These are phyloP conservation scores for Sicus ferrugineus DNA, from an alignment of 2,888 invertebrate genomes.

Conservation along the genomic window DNA sequence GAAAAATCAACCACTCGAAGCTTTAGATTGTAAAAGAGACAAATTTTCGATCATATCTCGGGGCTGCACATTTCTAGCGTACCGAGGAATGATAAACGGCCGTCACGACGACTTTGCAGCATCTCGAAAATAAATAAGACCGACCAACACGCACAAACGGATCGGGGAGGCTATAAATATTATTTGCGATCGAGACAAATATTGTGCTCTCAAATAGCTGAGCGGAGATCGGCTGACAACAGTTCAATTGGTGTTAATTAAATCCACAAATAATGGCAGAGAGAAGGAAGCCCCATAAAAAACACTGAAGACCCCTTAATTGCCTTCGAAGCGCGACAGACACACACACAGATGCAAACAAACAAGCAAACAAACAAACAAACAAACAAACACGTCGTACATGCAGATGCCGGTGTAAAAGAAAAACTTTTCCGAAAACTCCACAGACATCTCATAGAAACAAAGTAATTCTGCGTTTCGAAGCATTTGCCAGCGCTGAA, in stretches of 20 bases:
- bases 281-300: conserved; percentile 55
- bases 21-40: too few relatives aligned
- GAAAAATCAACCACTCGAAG: too few relatives aligned
- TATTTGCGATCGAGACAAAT: conserved; percentile 34
- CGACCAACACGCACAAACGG: too few relatives aligned
- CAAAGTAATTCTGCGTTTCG: neutral
- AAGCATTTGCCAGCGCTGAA: neutral
- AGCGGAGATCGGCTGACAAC: conserved; percentile 52
- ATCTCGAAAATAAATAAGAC: too few relatives aligned
- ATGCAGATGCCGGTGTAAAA: neutral
- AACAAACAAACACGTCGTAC: conserved; percentile 8
- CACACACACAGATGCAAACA: conserved; percentile 3
- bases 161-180: conserved; percentile 18
- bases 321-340: neutral
- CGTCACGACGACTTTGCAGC: too few relatives aligned
- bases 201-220: conserved; percentile 33
- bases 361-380: neutral
- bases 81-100: too few relatives aligned
- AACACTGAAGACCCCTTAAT: conserved; percentile 23
- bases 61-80: too few relatives aligned
- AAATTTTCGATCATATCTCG: too few relatives aligned
- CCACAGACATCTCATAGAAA: neutral
- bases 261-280: conserved; percentile 59
- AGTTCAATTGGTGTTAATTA: conserved; percentile 66
- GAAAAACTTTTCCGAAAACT: neutral